Evolutionary conservation across 2,797 vertebrate genomes (phyloP).

Genomic region (Hippocampus kuda): DNA sequence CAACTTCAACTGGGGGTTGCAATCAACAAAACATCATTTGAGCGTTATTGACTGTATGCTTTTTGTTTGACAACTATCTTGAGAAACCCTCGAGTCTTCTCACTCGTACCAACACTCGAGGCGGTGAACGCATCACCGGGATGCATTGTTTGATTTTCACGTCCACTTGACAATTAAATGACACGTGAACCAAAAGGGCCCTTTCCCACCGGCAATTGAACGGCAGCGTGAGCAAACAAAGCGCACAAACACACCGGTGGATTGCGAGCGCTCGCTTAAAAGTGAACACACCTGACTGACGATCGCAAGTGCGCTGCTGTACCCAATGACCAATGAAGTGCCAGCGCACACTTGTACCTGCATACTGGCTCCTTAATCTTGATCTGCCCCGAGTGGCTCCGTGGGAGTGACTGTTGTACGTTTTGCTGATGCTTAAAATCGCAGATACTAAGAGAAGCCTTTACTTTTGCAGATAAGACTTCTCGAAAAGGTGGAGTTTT

Average conservation of each 20-base stretch:
- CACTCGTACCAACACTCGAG: neutral
- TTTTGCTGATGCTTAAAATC: neutral
- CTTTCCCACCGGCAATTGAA: neutral
- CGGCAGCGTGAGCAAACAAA: neutral
- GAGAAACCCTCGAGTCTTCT: too few relatives aligned
- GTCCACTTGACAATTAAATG: neutral
- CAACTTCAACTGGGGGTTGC: too few relatives aligned
- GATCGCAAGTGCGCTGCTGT: slow-evolving; percentile 7
- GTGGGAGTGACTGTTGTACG: neutral
- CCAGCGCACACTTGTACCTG: slow-evolving; percentile 14
- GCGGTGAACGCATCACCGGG: neutral
- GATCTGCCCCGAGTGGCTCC: slow-evolving; percentile 10
- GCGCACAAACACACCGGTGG: neutral
- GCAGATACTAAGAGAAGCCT: neutral
- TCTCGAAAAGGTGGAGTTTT: neutral
- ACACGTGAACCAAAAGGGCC: neutral
- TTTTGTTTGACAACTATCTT: too few relatives aligned
- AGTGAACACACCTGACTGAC: neutral
- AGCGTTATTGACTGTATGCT: too few relatives aligned
- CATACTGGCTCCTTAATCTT: slow-evolving; percentile 30
- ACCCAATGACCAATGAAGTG: slow-evolving; percentile 23
- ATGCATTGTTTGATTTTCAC: neutral
- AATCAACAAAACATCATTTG: too few relatives aligned
- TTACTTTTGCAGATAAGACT: neutral
- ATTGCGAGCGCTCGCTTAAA: neutral